Percentiles rank a stretch among this genome's conserved stretches.
Evolutionary conservation across 2,113 vertebrate genomes (phyloP).

Genomic region (Lasiurus cinereus): DNA sequence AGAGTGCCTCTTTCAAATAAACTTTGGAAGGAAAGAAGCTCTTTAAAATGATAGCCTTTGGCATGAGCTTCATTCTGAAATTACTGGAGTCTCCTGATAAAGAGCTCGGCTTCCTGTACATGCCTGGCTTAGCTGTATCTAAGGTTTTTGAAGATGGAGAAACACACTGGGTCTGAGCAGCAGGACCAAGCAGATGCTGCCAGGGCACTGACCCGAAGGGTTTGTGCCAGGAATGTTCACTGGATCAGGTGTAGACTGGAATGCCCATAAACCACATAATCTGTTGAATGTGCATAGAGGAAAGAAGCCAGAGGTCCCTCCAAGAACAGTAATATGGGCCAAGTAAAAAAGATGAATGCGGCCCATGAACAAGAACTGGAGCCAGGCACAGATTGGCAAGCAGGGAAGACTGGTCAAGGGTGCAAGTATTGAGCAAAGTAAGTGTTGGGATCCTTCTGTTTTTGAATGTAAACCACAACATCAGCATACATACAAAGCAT

Average conservation of each 20-base stretch:
- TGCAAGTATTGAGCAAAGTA: background rate
- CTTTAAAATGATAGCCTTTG: slow-evolving; percentile 43
- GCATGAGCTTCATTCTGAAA: background rate
- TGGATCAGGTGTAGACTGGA: background rate
- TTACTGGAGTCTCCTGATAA: background rate
- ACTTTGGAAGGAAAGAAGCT: slow-evolving; percentile 52
- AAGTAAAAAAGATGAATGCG: background rate
- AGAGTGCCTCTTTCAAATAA: slow-evolving; percentile 60
- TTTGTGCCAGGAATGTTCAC: background rate
- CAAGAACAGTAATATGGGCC: background rate
- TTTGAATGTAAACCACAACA: background rate
- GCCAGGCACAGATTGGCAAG: background rate
- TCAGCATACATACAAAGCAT: background rate
- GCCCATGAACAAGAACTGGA: background rate
- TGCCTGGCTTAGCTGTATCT: background rate
- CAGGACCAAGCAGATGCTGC: background rate
- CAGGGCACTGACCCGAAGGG: background rate
- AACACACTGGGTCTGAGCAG: background rate
- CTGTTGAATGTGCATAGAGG: background rate
- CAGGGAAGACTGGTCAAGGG: background rate
- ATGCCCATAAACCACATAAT: background rate
- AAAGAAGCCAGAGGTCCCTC: background rate
- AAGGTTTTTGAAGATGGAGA: background rate
- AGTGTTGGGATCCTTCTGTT: background rate
- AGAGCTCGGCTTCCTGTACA: background rate